These are phyloP conservation scores for Phalacrocorax aristotelis DNA, from an alignment of 2,113 vertebrate species.

Conservation along the genomic window DNA sequence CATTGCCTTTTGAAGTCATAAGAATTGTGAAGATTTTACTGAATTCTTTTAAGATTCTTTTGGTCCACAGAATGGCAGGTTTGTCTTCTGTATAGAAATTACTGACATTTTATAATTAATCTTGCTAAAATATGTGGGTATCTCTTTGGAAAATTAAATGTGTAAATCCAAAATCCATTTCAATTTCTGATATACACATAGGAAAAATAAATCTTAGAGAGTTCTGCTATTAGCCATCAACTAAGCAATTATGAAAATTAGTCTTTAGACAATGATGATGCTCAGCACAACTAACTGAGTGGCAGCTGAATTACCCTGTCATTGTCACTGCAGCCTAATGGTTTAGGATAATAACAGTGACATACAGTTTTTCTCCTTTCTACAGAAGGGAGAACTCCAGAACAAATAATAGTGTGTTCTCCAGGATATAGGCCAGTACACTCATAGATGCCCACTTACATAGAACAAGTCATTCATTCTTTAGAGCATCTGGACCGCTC, in stretches of 20 bases:
- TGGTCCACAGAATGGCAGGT: not conserved
- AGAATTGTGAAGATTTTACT: not conserved
- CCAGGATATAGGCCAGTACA: not conserved
- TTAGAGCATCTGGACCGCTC: not conserved
- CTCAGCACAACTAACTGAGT: not conserved
- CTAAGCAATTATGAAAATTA: not conserved
- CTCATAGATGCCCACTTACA: not conserved
- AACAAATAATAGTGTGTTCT: not conserved
- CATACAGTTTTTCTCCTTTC: not conserved
- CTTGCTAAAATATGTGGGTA: not conserved
- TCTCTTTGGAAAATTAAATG: not conserved
- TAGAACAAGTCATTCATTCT: not conserved
- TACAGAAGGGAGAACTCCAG: not conserved
- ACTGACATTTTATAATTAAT: conserved; percentile 4
- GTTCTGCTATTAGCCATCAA: not conserved
- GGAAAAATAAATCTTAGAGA: not conserved
- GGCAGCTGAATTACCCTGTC: not conserved
- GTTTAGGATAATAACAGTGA: not conserved
- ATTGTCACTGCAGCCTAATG: not conserved
- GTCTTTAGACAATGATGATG: not conserved
- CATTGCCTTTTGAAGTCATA: not conserved
- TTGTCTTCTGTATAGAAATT: conserved; percentile 6
- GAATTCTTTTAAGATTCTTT: not conserved
- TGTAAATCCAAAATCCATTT: not conserved
- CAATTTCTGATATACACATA: not conserved